These are phyloP conservation scores for Clamator glandarius DNA, from an alignment of 2,797 vertebrate genomes.

Conservation along the genomic window DNA sequence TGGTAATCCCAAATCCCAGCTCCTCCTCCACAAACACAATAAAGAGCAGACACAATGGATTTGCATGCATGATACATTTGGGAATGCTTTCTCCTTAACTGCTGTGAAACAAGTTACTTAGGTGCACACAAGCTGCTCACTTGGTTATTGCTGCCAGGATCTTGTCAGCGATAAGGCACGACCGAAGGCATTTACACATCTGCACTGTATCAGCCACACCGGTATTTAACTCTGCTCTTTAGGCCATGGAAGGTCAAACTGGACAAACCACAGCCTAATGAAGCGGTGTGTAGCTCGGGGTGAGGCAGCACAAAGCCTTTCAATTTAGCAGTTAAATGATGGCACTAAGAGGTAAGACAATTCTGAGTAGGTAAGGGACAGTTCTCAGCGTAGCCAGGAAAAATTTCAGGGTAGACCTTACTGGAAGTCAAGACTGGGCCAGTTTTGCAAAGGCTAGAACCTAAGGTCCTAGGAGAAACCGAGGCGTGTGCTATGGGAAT, in stretches of 20 bases:
- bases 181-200: conserved; percentile 16
- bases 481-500: conserved; percentile 3
- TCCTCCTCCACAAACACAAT: not conserved
- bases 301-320: conserved; percentile 50
- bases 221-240: conserved; percentile 65
- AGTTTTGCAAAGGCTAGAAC: not conserved
- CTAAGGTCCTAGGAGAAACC: conserved; percentile 28
- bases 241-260: conserved; percentile 69
- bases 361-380: not conserved
- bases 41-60: accelerated
- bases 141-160: not conserved
- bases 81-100: not conserved
- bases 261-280: conserved; percentile 50
- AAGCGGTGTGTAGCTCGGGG: conserved; percentile 44
- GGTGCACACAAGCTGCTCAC: not conserved
- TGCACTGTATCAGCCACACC: conserved; percentile 66
- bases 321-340: conserved; percentile 4
- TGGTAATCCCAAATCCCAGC: not conserved
- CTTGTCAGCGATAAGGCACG: not conserved
- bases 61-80: not conserved
- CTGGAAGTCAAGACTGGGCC: not conserved
- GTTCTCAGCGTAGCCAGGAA: accelerated
- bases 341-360: not conserved
- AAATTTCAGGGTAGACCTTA: not conserved
- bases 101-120: not conserved